Evolutionary conservation across 2,888 invertebrate species (phyloP), one percentile per base, ranked within the genome.

Genomic region (Spialia ferax): DNA sequence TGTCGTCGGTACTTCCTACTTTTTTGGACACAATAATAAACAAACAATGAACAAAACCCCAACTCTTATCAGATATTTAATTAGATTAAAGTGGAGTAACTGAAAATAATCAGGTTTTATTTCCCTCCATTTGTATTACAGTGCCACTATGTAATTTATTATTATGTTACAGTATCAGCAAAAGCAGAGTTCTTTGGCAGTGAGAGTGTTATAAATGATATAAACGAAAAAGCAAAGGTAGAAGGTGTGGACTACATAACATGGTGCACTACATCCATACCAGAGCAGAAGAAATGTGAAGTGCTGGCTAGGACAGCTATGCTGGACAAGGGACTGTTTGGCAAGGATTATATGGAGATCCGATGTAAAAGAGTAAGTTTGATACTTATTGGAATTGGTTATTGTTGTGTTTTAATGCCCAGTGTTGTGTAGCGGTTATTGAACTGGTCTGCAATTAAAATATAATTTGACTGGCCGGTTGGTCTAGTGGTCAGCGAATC

Each of bases 261-360:
- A 26, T 99, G 99, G 98, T 99, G 99, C 85, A 97, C 98, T 0
- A 96, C 97, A 23, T 97, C 96, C 59, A 77, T 91, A 29, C 95
- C 95, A 10, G 99, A 99, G 81, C 96, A 96, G 76, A 94, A 94
- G 66, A 99, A 99, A 93, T 99, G 99, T 85, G 89, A 94, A 69
- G 96, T 96, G 73, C 95, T 99, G 73, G 94, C 96, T 0, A 94
- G 89, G 71, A 96, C 96, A 1, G 91, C 97, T 0, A 91, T 95
- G 74, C 89, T 95, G 54, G 97, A 97, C 81, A 94, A 94, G 67
- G 94, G 95, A 0, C 83, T 94, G 29, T 96, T 97, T 79, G 95
- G 95, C 59, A 91, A 94, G 63, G 94, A 95, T 67, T 95, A 94
- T 70, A 93, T 97, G 74, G 95, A 95, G 73, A 81, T 98, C 8